Percentiles rank a stretch among this genome's conserved stretches.
phyloP scores from a whole-genome alignment of 2,113 vertebrate genomes.

The Rhea americana region DNA sequence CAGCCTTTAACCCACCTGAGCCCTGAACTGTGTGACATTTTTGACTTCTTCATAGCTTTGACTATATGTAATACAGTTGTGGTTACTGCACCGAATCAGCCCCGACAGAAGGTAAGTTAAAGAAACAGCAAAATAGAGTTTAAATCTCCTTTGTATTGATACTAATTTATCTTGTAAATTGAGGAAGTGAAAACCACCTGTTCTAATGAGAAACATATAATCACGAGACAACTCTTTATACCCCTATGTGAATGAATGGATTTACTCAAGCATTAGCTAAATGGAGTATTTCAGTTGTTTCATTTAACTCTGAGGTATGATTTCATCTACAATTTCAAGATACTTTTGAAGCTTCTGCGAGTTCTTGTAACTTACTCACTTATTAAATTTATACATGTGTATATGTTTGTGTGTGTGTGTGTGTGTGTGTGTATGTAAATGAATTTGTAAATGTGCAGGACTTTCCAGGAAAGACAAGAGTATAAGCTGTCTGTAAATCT shows the following conservation, averaged over 20 bases:
- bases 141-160: background rate
- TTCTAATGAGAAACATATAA: background rate
- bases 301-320: background rate
- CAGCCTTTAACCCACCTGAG: slow-evolving; percentile 83
- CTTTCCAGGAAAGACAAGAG: background rate
- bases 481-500: background rate
- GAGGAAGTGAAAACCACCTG: background rate
- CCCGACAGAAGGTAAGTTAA: slow-evolving; percentile 87
- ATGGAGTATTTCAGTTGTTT: background rate
- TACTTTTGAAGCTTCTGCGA: background rate
- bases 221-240: background rate
- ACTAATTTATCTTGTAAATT: background rate
- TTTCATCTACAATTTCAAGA: background rate
- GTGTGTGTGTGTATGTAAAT: background rate
- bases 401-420: background rate
- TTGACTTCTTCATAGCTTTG: slow-evolving; percentile 95
- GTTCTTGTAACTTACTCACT: background rate
- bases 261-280: background rate
- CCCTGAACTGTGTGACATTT: slow-evolving; percentile 88
- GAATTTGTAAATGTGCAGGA: background rate
- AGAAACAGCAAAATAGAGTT: background rate
- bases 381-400: background rate
- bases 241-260: fast-evolving
- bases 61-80: slow-evolving; percentile 97
- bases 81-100: slow-evolving; percentile 93